A percentile compares a stretch with the other conserved stretches of the same genome.
These are phyloP conservation scores for Chondrilla cf. caribensis DNA, from an alignment of 37 sponge, comb jelly and placozoan genomes.

Conservation along the genomic window DNA sequence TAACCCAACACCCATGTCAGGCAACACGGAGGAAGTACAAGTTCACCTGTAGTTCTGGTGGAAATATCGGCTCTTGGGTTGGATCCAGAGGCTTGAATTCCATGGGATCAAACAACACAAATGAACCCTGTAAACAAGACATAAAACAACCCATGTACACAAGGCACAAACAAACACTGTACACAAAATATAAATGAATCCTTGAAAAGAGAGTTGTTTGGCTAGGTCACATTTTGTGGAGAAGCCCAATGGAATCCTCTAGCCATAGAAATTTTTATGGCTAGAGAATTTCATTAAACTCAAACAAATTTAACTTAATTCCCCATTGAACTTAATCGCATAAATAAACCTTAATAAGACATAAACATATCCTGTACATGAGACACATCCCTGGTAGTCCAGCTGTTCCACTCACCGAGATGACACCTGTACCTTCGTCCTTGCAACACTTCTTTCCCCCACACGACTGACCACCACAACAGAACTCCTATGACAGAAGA, in stretches of 20 bases:
- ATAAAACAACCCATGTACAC: background rate
- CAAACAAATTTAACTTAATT: too few relatives aligned
- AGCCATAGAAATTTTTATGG: too few relatives aligned
- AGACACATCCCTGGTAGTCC: background rate
- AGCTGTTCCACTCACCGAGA: background rate
- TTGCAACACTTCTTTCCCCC: slow-evolving; percentile 13
- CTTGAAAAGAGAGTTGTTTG: too few relatives aligned
- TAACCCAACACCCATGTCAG: too few relatives aligned
- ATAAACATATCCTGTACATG: too few relatives aligned
- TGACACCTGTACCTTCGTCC: background rate
- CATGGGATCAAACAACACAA: slow-evolving; percentile 49
- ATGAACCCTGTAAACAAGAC: background rate
- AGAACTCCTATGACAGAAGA: slow-evolving; percentile 26
- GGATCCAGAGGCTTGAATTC: slow-evolving; percentile 76
- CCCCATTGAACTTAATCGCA: too few relatives aligned
- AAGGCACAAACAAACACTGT: background rate
- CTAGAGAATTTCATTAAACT: too few relatives aligned
- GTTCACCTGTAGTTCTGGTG: slow-evolving; percentile 60
- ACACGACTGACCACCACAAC: slow-evolving; percentile 29
- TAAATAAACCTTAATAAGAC: too few relatives aligned
- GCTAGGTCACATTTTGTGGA: too few relatives aligned
- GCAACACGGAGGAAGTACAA: too few relatives aligned
- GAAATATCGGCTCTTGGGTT: slow-evolving; percentile 83
- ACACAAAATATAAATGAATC: too few relatives aligned
- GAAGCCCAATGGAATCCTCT: too few relatives aligned